Base-by-base conservation (phyloP, 1,140 invertebrate species). In the Eupristina koningsbergeri region DNA sequence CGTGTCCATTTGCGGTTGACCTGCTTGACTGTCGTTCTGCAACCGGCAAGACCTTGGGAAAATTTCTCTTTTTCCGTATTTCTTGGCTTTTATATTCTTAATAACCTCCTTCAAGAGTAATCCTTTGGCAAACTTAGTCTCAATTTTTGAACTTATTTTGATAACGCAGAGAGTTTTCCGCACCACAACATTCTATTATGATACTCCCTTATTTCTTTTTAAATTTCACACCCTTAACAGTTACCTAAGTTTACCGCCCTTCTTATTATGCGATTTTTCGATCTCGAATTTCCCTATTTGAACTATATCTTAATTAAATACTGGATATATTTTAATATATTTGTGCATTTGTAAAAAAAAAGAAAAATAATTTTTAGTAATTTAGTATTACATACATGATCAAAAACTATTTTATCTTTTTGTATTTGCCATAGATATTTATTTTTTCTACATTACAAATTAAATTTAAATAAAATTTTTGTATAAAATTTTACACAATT, bases 1-100 rank as follows among this genome's bases (percentile, higher is more conserved):
- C 89, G 89, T 91, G 91, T 92, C 91, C 91, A 92, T 92, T 93
- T 93, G 92, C 87, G 90, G 90, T 91, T 92, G 91, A 91, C 91
- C 91, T 89, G 91, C 89, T 88, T 87, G 31, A 47, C 34, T 58
- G 19, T 80, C 50, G 74, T 9, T n/a, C n/a, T 34, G 67, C 67
- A 17, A 47, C 19, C 34, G 47, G 31, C 22, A 47, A 47, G 76
- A 76, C 63, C 64, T 83, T 77, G 74, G 74, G 81, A 82, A 82
- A 82, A 76, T 77, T 61, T 58, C 50, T 34, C 64, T 50, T 69
- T 69, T 69, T 50, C 78, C 19, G 8, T 69, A 63, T 50, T 31
- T 64, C n/a, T 78, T 58, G 5, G 34, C 31, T 78, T 61, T 41
- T 78, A 29, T 76, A 29, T 76, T 53, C 39, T 76, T 76, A 76